Conservation (phyloP, 2,113 vertebrate species). For the Rhinolophus ferrumequinum region DNA sequence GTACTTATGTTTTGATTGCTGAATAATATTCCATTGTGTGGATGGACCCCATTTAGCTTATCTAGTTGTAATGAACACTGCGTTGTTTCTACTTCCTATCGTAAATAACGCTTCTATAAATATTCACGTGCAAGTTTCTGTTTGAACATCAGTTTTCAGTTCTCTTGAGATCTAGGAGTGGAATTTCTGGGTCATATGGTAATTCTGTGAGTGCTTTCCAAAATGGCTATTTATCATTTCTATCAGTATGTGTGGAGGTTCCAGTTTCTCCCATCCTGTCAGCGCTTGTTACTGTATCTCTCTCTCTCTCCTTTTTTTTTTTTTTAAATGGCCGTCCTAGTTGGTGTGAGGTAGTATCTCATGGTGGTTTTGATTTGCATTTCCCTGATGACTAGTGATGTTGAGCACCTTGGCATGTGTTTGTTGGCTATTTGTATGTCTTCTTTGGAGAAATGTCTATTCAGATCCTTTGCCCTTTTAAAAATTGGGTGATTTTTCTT, state of each 20-base stretch:
- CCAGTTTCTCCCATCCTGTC: not conserved
- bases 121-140: not conserved
- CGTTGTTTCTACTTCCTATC: not conserved
- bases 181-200: not conserved
- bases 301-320: not conserved
- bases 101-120: not conserved
- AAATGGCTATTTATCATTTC: not conserved
- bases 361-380: not conserved
- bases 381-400: not conserved
- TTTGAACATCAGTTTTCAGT: not conserved
- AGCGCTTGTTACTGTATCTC: not conserved
- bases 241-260: not conserved
- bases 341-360: not conserved
- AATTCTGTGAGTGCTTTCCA: not conserved
- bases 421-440: not conserved
- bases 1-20: not conserved
- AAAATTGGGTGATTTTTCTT: not conserved
- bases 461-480: not conserved
- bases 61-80: not conserved
- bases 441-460: not conserved
- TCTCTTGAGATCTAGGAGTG: not conserved
- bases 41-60: not conserved
- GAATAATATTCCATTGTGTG: not conserved
- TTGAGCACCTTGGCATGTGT: not conserved
- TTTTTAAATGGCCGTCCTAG: not conserved